A percentile compares a stretch with the other conserved stretches of the same genome.
Conservation (phyloP, 1,140 invertebrate species). For the Myzus persicae region DNA sequence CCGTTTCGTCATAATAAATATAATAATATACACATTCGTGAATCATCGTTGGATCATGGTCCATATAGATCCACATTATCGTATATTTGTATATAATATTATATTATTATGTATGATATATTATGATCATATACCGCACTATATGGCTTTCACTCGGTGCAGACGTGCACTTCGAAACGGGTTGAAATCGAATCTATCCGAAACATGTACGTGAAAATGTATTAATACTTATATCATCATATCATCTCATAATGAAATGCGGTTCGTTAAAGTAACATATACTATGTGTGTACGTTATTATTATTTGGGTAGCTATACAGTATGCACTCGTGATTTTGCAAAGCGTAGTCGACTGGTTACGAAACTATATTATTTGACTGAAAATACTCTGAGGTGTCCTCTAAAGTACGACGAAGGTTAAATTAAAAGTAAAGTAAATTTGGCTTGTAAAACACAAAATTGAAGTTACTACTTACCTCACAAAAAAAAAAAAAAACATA, state of each 20-base stretch:
- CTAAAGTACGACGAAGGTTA: not conserved
- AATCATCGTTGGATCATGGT: not conserved
- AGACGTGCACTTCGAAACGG: not conserved
- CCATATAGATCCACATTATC: not conserved
- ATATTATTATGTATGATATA: not conserved
- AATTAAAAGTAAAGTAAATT: no score
- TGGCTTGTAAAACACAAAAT: no score
- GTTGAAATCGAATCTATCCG: not conserved
- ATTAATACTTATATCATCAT: not conserved
- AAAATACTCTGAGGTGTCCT: not conserved
- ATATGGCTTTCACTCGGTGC: slow-evolving; percentile 5
- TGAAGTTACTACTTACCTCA: not conserved
- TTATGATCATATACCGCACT: not conserved
- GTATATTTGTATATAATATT: not conserved
- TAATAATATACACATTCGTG: not conserved
- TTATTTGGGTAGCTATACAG: not conserved
- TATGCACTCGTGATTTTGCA: not conserved
- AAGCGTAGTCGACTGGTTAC: not conserved
- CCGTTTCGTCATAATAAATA: not conserved
- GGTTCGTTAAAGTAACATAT: not conserved
- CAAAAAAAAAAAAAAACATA: not conserved
- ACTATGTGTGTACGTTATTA: not conserved
- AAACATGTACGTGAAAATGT: not conserved
- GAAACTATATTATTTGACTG: not conserved
- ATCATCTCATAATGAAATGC: not conserved